Conservation (phyloP, 2,888 invertebrate genomes). For the Gordius sp. region DNA sequence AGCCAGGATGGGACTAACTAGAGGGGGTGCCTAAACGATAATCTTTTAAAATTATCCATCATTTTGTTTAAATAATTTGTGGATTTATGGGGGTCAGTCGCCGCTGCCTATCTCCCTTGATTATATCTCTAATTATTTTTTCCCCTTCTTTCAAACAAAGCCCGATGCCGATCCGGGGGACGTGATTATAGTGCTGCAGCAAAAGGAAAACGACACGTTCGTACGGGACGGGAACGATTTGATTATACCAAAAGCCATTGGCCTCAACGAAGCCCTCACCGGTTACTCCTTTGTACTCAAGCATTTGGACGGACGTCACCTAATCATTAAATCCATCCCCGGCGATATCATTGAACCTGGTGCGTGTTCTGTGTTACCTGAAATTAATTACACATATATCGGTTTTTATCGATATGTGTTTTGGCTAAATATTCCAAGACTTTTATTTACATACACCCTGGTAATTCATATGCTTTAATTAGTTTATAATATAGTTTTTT, state of each 20-base stretch:
- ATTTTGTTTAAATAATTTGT: no score
- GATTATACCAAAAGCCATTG: conserved; percentile 38
- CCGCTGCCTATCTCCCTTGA: no score
- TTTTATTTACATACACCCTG: no score
- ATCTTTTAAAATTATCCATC: no score
- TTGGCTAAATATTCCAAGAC: no score
- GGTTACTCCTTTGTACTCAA: conserved; percentile 57
- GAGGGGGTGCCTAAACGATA: no score
- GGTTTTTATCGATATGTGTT: no score
- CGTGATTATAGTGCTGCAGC: conserved; percentile 56
- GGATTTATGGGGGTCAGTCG: no score
- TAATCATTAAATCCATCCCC: conserved; percentile 47
- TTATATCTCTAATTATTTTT: conserved; percentile 13
- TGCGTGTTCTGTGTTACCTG: no score
- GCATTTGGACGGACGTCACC: conserved; percentile 59
- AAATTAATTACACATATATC: no score
- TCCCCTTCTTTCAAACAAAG: conserved; percentile 29
- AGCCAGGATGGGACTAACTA: no score
- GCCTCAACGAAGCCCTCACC: conserved; percentile 61
- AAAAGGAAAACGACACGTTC: conserved; percentile 50
- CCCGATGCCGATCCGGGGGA: conserved; percentile 61
- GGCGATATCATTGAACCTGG: conserved; percentile 61
- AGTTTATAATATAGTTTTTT: conserved; percentile 10
- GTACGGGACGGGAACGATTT: conserved; percentile 44
- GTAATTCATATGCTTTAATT: conserved; percentile 15